These are phyloP conservation scores for Silurus lanzhouensis DNA, from an alignment of 2,797 vertebrate genomes.

Conservation along the genomic window DNA sequence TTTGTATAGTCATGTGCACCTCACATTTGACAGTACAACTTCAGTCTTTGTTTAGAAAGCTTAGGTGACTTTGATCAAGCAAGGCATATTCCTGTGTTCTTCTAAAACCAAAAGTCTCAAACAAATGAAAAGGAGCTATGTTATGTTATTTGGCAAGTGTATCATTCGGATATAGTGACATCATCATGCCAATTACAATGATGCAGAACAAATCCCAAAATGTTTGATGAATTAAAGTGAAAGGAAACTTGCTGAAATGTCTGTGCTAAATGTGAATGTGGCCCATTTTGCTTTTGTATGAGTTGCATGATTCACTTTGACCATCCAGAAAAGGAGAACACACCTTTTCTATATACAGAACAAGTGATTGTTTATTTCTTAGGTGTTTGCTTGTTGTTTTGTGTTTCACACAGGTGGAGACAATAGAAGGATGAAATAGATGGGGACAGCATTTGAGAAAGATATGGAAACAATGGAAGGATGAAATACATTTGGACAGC, in stretches of 20 bases:
- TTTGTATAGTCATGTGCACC: not conserved
- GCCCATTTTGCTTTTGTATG: not conserved
- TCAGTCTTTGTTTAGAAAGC: not conserved
- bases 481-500: too few relatives aligned
- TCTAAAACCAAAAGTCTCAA: not conserved
- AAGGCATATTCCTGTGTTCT: not conserved
- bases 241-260: slow-evolving; percentile 19
- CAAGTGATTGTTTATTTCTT: slow-evolving; percentile 45
- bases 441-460: not conserved
- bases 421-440: not conserved
- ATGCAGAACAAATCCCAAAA: not conserved
- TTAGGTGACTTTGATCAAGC: not conserved
- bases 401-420: not conserved
- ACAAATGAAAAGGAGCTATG: not conserved
- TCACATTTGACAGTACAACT: not conserved
- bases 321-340: slow-evolving; percentile 26
- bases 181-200: not conserved
- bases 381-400: slow-evolving; percentile 26
- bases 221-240: not conserved
- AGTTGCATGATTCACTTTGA: slow-evolving; percentile 18
- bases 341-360: slow-evolving; percentile 33
- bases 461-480: not conserved
- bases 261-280: not conserved
- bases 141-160: not conserved
- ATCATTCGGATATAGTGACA: not conserved